Percentiles rank a stretch among this genome's conserved stretches.
These are phyloP conservation scores for Thecophora atra DNA, from an alignment of 2,888 invertebrate species.

Conservation along the genomic window DNA sequence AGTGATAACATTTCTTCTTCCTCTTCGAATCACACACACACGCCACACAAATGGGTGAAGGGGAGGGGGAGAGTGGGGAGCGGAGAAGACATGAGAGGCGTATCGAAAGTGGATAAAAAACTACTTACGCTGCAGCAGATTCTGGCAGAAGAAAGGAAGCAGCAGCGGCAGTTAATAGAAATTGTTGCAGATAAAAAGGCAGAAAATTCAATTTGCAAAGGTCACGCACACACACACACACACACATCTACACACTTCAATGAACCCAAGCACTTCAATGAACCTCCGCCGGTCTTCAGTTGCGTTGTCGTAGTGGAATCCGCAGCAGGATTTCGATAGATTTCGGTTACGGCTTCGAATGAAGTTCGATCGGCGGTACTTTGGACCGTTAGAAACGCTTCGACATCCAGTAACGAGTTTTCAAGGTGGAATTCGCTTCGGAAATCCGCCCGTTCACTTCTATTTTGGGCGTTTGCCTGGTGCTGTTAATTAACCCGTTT, in stretches of 20 bases:
- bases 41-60: not conserved
- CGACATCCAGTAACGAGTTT: no score
- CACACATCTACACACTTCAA: not conserved
- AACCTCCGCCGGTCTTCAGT: not conserved
- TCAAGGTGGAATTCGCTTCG: no score
- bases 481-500: slow-evolving; percentile 24
- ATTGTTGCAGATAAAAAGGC: slow-evolving; percentile 61
- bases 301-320: not conserved
- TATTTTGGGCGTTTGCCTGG: not conserved
- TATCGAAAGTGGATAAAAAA: slow-evolving; percentile 33
- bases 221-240: slow-evolving; percentile 59
- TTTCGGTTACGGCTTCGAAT: not conserved
- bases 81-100: not conserved
- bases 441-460: no score
- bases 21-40: not conserved
- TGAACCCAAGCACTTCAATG: no score
- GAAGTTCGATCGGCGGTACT: not conserved
- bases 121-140: slow-evolving; percentile 39
- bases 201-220: slow-evolving; percentile 64
- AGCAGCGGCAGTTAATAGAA: slow-evolving; percentile 55
- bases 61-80: not conserved
- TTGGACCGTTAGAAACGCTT: not conserved
- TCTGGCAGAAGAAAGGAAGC: not conserved
- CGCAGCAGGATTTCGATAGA: not conserved
- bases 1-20: slow-evolving; percentile 51